A percentile compares a stretch with the other conserved stretches of the same genome.
phyloP scores from a whole-genome alignment of 2,797 vertebrate genomes.

The Heterohyrax brucei region DNA sequence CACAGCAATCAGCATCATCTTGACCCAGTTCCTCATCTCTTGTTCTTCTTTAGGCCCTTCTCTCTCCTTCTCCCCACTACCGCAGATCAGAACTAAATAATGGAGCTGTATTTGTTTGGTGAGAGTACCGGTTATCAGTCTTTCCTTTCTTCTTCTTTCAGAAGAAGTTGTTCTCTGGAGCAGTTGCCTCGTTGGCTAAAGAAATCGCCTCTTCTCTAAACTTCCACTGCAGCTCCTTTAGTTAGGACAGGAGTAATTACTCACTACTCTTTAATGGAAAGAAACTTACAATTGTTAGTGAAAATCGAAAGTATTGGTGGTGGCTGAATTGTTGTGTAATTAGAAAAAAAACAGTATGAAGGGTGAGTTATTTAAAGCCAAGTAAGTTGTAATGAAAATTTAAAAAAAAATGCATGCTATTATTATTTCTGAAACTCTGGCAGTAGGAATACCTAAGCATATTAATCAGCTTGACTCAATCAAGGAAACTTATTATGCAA shows the following conservation, averaged over 20 bases:
- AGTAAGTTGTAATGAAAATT: slow-evolving; percentile 59
- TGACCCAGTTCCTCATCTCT: neutral
- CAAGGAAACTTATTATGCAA: slow-evolving; percentile 27
- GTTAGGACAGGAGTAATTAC: neutral
- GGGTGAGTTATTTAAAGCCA: slow-evolving; percentile 63
- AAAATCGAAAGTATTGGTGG: slow-evolving; percentile 2
- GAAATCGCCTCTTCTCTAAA: neutral
- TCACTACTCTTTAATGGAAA: slow-evolving; percentile 11
- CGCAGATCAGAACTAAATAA: neutral
- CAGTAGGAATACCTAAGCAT: slow-evolving; percentile 44
- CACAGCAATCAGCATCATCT: neutral
- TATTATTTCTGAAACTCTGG: slow-evolving; percentile 67
- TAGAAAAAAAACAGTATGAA: slow-evolving; percentile 40
- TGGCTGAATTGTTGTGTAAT: neutral
- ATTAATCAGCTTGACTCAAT: slow-evolving; percentile 43
- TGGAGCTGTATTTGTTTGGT: neutral
- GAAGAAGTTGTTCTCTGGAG: neutral
- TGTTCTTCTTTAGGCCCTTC: neutral
- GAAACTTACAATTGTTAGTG: slow-evolving; percentile 46
- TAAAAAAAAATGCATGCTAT: slow-evolving; percentile 9
- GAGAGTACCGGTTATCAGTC: neutral
- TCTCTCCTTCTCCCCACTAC: neutral
- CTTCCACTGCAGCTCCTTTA: neutral
- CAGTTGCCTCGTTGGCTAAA: neutral
- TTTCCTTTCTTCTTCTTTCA: neutral